Evolutionary conservation across 1,140 invertebrate species (phyloP).

Genomic region (Gryllus bimaculatus): DNA sequence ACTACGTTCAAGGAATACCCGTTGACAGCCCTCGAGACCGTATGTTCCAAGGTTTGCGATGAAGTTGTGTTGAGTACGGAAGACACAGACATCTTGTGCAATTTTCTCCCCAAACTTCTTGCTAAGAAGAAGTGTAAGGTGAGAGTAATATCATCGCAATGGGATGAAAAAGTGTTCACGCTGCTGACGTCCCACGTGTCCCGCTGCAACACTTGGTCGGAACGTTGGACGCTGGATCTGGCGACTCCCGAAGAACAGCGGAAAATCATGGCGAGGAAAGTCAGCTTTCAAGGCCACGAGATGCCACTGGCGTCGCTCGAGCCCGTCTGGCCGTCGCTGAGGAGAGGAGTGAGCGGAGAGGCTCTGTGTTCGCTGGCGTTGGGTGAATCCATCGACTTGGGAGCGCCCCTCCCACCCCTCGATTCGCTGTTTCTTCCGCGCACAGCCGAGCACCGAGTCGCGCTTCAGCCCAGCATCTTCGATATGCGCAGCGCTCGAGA

Average conservation of each 20-base stretch:
- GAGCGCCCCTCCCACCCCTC: not conserved
- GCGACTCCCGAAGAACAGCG: too few species aligned
- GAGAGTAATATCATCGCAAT: not conserved
- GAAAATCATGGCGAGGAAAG: too few species aligned
- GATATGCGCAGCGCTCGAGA: not conserved
- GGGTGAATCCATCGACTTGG: not conserved
- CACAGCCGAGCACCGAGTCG: not conserved
- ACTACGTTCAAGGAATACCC: not conserved
- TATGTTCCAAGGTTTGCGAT: not conserved
- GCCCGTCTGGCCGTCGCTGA: not conserved
- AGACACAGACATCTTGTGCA: not conserved
- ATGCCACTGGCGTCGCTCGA: not conserved
- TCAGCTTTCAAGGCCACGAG: not conserved
- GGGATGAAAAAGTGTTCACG: not conserved
- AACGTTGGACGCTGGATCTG: too few species aligned
- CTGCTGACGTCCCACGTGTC: too few species aligned
- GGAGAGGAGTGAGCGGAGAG: not conserved
- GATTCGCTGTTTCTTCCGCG: not conserved
- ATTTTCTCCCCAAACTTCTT: not conserved
- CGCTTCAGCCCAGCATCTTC: not conserved
- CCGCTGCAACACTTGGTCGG: too few species aligned
- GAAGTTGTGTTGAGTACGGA: not conserved
- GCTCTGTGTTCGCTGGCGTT: not conserved
- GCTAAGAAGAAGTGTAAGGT: not conserved
- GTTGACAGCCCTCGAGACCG: not conserved